phyloP scores from a whole-genome alignment of 2,797 vertebrate genomes.

The Danio aesculapii region DNA sequence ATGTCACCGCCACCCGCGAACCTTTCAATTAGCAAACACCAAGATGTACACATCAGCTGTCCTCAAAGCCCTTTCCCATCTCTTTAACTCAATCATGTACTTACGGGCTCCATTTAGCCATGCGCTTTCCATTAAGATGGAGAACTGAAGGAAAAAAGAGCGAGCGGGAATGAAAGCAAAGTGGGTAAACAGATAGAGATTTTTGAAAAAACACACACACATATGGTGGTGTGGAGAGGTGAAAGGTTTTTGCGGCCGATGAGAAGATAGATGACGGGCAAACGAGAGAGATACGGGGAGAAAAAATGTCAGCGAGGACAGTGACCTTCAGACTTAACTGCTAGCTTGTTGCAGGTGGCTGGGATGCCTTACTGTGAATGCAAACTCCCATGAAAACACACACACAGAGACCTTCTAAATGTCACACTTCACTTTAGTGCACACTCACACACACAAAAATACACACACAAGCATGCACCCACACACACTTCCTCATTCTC shows the following conservation, averaged over 20 bases:
- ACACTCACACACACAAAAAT: not conserved
- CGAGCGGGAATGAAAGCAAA: constrained; percentile 31
- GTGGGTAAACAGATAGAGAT: constrained; percentile 40
- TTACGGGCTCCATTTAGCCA: constrained; percentile 72
- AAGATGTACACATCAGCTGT: constrained; percentile 77
- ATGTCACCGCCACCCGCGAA: constrained; percentile 74
- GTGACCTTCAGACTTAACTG: constrained; percentile 47
- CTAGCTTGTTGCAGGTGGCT: constrained; percentile 54
- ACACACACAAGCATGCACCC: not conserved
- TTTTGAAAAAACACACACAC: constrained; percentile 25
- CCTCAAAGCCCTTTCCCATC: constrained; percentile 64
- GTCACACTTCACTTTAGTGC: constrained; percentile 22
- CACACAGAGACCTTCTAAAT: constrained; percentile 45
- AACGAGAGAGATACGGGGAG: not conserved
- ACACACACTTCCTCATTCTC: not conserved
- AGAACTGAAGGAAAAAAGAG: constrained; percentile 58
- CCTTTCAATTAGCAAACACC: constrained; percentile 79
- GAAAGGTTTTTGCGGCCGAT: constrained; percentile 30
- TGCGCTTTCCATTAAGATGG: constrained; percentile 72
- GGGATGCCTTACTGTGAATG: constrained; percentile 52
- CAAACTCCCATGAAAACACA: constrained; percentile 49
- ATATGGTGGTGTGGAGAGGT: constrained; percentile 30
- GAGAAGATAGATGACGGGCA: constrained; percentile 24
- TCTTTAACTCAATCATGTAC: constrained; percentile 74
- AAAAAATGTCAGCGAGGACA: constrained; percentile 4